phyloP scores from a whole-genome alignment of 2,113 vertebrate genomes.

The Cavia porcellus region DNA sequence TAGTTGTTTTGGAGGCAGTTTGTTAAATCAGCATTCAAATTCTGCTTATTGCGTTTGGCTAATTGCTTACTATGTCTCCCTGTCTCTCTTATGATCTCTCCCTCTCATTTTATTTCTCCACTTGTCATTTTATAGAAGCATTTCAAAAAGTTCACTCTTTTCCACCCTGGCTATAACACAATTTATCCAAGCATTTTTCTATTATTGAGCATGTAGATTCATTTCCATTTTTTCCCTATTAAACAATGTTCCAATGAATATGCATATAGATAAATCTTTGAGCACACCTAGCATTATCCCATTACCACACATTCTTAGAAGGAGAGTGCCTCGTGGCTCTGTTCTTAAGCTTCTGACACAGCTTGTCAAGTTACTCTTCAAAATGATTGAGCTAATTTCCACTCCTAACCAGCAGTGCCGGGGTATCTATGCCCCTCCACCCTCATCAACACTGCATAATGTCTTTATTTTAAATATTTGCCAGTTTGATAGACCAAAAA shows the following conservation, averaged over 20 bases:
- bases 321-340: constrained; percentile 64
- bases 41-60: constrained; percentile 34
- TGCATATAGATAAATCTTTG: constrained; percentile 77
- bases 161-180: constrained; percentile 18
- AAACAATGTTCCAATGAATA: constrained; percentile 78
- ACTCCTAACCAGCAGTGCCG: constrained; percentile 54
- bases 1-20: constrained; percentile 2
- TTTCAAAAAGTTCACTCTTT: constrained; percentile 52
- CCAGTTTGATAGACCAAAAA: constrained; percentile 70
- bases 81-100: constrained; percentile 26
- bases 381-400: constrained; percentile 79
- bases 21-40: constrained; percentile 40
- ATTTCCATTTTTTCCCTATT: constrained; percentile 66
- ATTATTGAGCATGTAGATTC: constrained; percentile 65
- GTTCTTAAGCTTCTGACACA: constrained; percentile 69
- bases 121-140: constrained; percentile 31
- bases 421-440: constrained; percentile 54
- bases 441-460: constrained; percentile 76
- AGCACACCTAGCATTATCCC: constrained; percentile 79
- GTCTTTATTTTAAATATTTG: constrained; percentile 80
- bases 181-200: constrained; percentile 64
- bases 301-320: constrained; percentile 79
- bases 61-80: constrained; percentile 42
- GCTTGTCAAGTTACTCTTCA: constrained; percentile 79
- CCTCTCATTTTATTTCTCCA: constrained; percentile 29